phyloP scores from a whole-genome alignment of 2,888 invertebrate genomes.

The Cerastis leucographa region DNA sequence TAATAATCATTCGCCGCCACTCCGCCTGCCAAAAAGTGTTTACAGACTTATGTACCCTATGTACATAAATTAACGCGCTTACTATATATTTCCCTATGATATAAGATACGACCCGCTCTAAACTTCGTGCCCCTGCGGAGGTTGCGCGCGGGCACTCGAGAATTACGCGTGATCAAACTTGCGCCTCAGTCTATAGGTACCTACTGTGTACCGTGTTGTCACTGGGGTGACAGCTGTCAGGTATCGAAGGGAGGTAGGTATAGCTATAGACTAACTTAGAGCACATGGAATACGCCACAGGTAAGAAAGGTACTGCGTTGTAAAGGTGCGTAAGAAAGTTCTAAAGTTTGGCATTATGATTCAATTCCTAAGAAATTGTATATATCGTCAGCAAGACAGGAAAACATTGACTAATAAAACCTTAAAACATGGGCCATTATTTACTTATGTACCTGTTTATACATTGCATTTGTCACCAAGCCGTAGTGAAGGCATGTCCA shows the following conservation, averaged over 20 bases:
- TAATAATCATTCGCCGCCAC: background rate
- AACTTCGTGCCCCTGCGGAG: conserved; percentile 19
- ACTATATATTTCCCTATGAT: conserved; percentile 7
- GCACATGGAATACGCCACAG: background rate
- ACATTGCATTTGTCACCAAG: background rate
- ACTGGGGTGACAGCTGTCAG: background rate
- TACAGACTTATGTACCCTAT: background rate
- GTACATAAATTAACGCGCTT: background rate
- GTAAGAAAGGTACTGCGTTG: background rate
- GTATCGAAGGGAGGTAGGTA: background rate
- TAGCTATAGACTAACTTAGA: background rate
- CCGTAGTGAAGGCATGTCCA: background rate
- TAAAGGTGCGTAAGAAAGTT: too few species aligned
- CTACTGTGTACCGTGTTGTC: background rate
- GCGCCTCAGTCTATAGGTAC: too few species aligned
- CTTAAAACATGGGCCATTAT: background rate
- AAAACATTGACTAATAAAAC: background rate
- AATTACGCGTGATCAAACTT: conserved; percentile 38
- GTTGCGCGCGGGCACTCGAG: background rate
- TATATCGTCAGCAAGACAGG: background rate
- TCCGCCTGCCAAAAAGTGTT: background rate
- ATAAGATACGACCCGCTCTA: conserved; percentile 43
- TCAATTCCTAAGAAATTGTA: background rate
- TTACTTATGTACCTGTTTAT: background rate
- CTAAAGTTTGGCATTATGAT: background rate